A percentile compares a stretch with the other conserved stretches of the same genome.
Evolutionary conservation across 2,797 vertebrate genomes (phyloP).

Genomic region (Peromyscus melanophrys): DNA sequence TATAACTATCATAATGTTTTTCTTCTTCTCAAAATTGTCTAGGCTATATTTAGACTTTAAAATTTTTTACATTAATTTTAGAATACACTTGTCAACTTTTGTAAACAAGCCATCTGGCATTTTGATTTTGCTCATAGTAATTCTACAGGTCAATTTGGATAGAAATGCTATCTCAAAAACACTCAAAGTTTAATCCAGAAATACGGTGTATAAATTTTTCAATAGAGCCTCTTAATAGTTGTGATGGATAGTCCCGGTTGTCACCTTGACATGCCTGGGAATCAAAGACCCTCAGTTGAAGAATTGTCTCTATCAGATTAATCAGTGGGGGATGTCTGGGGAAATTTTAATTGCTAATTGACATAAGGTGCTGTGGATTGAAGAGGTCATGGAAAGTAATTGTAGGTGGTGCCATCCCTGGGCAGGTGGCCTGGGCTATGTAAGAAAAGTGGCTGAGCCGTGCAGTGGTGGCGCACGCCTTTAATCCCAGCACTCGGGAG

Average conservation of each 20-base stretch:
- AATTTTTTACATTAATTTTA: constrained; percentile 49
- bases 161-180: not conserved
- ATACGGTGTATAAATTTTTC: not conserved
- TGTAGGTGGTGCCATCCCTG: not conserved
- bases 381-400: not conserved
- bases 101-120: constrained; percentile 14
- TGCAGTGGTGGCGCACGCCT: too few relatives aligned
- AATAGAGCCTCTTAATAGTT: not conserved
- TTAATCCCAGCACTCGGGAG: too few relatives aligned
- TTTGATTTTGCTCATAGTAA: constrained; percentile 26
- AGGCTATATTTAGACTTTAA: not conserved
- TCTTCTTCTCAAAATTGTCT: not conserved
- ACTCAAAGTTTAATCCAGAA: constrained; percentile 9
- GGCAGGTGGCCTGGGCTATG: not conserved
- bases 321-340: not conserved
- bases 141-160: constrained; percentile 1
- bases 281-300: not conserved
- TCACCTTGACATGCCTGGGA: not conserved
- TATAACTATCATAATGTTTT: not conserved
- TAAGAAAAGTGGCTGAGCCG: not conserved
- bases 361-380: not conserved
- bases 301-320: not conserved
- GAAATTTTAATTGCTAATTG: not conserved
- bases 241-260: not conserved
- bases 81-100: constrained; percentile 32